phyloP scores from a whole-genome alignment of 2,888 invertebrate species.

The Mellilla xanthometata region DNA sequence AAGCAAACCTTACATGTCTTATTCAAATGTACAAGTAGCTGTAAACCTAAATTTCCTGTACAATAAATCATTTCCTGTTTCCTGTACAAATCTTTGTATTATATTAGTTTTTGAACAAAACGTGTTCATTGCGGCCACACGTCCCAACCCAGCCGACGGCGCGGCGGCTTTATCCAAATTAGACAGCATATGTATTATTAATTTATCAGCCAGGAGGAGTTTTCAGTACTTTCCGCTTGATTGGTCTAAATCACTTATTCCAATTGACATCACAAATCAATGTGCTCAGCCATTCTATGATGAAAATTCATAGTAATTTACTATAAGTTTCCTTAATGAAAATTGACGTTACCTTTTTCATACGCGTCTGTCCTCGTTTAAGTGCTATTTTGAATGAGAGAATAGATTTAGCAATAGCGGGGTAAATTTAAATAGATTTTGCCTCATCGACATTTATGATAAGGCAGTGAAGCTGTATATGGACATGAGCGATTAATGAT shows the following conservation, averaged over 20 bases:
- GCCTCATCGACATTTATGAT: background rate
- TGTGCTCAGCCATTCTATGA: conserved; percentile 5
- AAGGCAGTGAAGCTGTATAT: too few species aligned
- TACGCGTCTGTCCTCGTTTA: conserved; percentile 7
- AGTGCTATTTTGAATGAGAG: conserved; percentile 11
- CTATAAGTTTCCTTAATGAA: conserved; percentile 1
- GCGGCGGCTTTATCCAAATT: conserved; percentile 50
- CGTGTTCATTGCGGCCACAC: conserved; percentile 10
- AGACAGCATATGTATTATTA: conserved; percentile 56
- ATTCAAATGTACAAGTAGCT: too few species aligned
- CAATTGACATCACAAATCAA: conserved; percentile 20
- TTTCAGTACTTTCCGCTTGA: conserved; percentile 41
- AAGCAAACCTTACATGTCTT: too few species aligned
- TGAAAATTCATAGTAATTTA: background rate
- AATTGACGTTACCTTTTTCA: conserved; percentile 15
- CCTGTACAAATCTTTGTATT: too few species aligned
- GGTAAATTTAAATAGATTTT: background rate
- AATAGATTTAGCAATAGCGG: background rate
- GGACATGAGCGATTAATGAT: too few species aligned
- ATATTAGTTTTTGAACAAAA: too few species aligned
- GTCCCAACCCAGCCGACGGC: conserved; percentile 36
- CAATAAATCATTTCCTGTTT: too few species aligned
- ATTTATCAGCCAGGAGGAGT: conserved; percentile 47
- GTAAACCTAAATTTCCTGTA: too few species aligned
- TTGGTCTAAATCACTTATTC: conserved; percentile 39